Evolutionary conservation across 2,113 vertebrate species (phyloP).

Genomic region (Gobio gobio): DNA sequence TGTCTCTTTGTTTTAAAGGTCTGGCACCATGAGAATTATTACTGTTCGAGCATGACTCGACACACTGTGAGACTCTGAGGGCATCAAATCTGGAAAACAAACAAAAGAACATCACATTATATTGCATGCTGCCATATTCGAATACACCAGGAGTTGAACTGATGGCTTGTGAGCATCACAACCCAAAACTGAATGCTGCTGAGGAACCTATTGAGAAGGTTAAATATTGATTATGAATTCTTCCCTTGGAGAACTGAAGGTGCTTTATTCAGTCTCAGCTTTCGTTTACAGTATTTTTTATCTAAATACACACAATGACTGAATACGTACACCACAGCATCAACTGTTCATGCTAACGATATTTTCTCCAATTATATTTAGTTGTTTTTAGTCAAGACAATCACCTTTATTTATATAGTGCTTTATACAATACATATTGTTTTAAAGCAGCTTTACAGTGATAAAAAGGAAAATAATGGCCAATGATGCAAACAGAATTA

Average conservation of each 20-base stretch:
- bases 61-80: conserved; percentile 36
- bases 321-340: too few relatives aligned
- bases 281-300: too few relatives aligned
- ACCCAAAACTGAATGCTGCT: not conserved
- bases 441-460: too few relatives aligned
- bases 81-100: conserved; percentile 44
- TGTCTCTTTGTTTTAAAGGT: conserved; percentile 59
- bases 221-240: conserved; percentile 8
- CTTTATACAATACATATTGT: too few relatives aligned
- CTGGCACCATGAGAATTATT: conserved; percentile 59
- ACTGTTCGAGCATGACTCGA: conserved; percentile 48
- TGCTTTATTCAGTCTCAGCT: not conserved
- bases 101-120: conserved; percentile 51
- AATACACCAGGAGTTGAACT: conserved; percentile 19
- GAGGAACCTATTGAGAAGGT: not conserved
- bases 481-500: too few relatives aligned
- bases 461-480: too few relatives aligned
- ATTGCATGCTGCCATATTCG: conserved; percentile 17
- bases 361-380: too few relatives aligned
- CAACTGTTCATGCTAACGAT: too few relatives aligned
- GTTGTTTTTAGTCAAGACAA: too few relatives aligned
- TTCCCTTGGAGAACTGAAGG: not conserved
- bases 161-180: conserved; percentile 2
- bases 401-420: too few relatives aligned
- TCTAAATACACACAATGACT: too few relatives aligned